Evolutionary conservation across 1,140 invertebrate genomes (phyloP), one percentile per base, ranked within the genome.

Genomic region (Musca vetustissima): DNA sequence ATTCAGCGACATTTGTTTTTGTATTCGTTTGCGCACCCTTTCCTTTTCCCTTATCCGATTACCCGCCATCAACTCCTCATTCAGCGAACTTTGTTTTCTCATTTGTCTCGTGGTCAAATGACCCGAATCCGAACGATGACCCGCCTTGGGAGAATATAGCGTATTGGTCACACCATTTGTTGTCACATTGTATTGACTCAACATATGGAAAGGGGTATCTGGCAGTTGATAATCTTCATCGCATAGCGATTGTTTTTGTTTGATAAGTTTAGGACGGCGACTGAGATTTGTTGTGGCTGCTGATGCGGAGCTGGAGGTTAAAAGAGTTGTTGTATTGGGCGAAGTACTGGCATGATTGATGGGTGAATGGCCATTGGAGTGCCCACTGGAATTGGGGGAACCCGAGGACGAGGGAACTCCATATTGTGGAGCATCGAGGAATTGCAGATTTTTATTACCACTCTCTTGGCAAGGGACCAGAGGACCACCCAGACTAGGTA

Each of bases 1-100:
- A 75, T 95, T 95, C 8, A 95, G 83, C 3, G 93, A 95, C 2
- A 92, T 91, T 79, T 95, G 93, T 76, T 95, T 95, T 80, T 92
- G 92, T 69, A 96, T 94, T 75, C 94, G 93, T 72, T 91, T 89
- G 59, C 91, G 87, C n/a, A 95, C 87, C 28, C 87, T 86, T 78
- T 95, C 92, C 74, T 94, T 94, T 82, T 95, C 93, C 70, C 89
- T 83, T 72, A 94, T 80, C 70, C 94, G 85, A 74, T 95, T 93
- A 15, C 88, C 88, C 1, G 91, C 93, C 89, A 95, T 94, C 6
- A 95, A 83, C 77, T 95, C 93, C 80, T 96, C 94, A 78, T 95
- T 95, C 70, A 96, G 86, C 1, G 93, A 95, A 68, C 90, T 91
- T 76, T 96, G 94, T 76, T 96, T 95, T 66, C 92, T 87, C 36